phyloP scores from a whole-genome alignment of 2,797 vertebrate genomes.

The Lates japonicus region DNA sequence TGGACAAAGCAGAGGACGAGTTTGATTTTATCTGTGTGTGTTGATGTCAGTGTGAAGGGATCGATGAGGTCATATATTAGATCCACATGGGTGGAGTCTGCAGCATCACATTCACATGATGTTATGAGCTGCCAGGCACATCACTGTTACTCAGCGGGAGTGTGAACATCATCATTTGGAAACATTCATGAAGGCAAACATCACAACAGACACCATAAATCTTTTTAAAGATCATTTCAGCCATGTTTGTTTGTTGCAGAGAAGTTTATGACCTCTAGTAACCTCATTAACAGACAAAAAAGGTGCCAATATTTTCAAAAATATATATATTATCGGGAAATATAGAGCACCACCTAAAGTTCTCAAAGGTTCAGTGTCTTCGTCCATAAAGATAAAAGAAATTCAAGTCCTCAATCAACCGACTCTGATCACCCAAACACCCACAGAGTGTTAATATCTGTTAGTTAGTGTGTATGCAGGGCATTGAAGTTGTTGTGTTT shows the following conservation, averaged over 20 bases:
- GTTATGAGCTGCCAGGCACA: too few species aligned
- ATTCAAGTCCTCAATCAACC: too few species aligned
- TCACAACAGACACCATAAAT: background rate
- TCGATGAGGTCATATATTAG: background rate
- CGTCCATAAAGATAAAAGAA: too few species aligned
- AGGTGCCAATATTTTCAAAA: too few species aligned
- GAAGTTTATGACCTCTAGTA: background rate
- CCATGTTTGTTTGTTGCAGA: too few species aligned
- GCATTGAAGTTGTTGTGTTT: background rate
- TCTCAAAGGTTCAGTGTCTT: too few species aligned
- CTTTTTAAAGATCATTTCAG: background rate
- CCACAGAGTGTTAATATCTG: background rate
- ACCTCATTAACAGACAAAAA: background rate
- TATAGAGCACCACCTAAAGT: too few species aligned
- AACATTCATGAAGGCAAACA: background rate
- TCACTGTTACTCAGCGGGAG: background rate
- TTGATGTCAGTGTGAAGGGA: background rate
- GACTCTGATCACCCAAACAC: too few species aligned
- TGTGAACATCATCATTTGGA: background rate
- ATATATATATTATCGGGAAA: too few species aligned
- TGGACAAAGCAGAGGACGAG: background rate
- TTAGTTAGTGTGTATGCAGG: too few species aligned
- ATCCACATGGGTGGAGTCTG: background rate
- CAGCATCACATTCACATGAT: conserved; percentile 15
- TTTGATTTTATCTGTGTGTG: too few species aligned